A percentile compares a stretch with the other conserved stretches of the same genome.
These are phyloP conservation scores for Lophochroa leadbeateri DNA, from an alignment of 2,113 vertebrate genomes.

Conservation along the genomic window DNA sequence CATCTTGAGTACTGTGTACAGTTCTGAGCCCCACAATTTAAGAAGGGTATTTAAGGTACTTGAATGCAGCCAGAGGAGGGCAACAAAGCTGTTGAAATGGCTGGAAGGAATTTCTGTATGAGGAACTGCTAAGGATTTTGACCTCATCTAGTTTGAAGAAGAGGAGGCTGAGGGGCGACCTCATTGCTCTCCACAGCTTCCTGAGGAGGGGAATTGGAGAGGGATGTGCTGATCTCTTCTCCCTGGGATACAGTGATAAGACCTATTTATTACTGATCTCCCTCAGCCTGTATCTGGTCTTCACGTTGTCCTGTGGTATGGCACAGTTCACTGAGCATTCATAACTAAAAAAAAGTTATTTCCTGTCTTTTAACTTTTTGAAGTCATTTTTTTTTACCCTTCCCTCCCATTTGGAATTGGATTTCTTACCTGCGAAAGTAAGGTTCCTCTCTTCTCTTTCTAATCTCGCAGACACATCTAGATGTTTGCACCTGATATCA, in stretches of 20 bases:
- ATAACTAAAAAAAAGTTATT: background rate
- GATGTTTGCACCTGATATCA: background rate
- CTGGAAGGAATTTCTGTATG: background rate
- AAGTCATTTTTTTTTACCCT: background rate
- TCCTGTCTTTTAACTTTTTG: background rate
- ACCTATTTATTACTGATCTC: background rate
- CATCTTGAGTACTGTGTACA: too few species aligned
- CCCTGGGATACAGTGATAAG: background rate
- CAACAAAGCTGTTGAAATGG: background rate
- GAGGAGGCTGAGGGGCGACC: too few species aligned
- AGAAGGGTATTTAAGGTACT: background rate
- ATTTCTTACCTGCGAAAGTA: background rate
- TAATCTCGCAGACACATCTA: background rate
- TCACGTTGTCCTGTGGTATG: background rate
- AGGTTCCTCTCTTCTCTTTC: background rate
- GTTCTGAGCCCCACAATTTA: background rate
- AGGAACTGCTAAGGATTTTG: too few species aligned
- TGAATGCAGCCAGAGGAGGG: background rate
- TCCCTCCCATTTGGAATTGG: background rate
- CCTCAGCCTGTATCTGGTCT: background rate
- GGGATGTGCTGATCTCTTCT: background rate
- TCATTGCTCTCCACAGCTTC: too few species aligned
- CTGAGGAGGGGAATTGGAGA: too few species aligned
- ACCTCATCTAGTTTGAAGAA: too few species aligned
- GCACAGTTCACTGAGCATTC: background rate